A percentile compares a stretch with the other conserved stretches of the same genome.
Conservation (phyloP, 2,797 vertebrate genomes). For the Poeciliopsis paucimaculata region DNA sequence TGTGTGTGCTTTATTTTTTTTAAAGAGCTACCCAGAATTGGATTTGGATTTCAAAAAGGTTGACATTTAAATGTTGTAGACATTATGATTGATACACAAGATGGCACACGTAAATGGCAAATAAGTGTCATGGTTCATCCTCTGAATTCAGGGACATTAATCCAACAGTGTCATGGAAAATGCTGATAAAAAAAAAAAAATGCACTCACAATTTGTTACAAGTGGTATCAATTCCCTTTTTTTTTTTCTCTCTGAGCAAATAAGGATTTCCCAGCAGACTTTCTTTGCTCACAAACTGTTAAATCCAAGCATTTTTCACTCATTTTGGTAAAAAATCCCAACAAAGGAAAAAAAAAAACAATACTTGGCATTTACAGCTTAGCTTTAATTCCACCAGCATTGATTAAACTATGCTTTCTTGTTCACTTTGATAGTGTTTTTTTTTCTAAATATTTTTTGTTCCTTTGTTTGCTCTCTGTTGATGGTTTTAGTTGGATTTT, state of each 20-base stretch:
- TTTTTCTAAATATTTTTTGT: constrained; percentile 64
- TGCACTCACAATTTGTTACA: constrained; percentile 64
- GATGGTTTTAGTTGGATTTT: constrained; percentile 55
- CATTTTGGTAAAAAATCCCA: constrained; percentile 50
- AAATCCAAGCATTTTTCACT: constrained; percentile 57
- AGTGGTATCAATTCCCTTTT: constrained; percentile 69
- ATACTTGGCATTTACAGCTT: constrained; percentile 60
- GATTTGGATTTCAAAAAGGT: constrained; percentile 68
- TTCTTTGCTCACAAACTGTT: constrained; percentile 61
- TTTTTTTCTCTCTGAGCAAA: constrained; percentile 62
- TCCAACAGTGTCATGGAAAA: constrained; percentile 67
- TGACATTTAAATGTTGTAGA: constrained; percentile 79
- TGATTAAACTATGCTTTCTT: constrained; percentile 68
- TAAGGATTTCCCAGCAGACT: constrained; percentile 68
- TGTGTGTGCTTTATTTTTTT: constrained; percentile 61
- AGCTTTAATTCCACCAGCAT: constrained; percentile 57
- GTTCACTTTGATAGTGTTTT: constrained; percentile 67
- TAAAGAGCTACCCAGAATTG: constrained; percentile 59
- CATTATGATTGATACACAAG: constrained; percentile 71
- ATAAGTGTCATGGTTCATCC: constrained; percentile 74
- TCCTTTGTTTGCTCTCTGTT: constrained; percentile 58
- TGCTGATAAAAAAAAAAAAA: constrained; percentile 70
- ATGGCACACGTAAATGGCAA: constrained; percentile 74
- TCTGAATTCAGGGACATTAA: constrained; percentile 68
- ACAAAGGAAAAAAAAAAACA: constrained; percentile 61